Evolutionary conservation across 2,888 invertebrate genomes (phyloP), one percentile per base, ranked within the genome.

Genomic region (Scelioninae gen. 1): DNA sequence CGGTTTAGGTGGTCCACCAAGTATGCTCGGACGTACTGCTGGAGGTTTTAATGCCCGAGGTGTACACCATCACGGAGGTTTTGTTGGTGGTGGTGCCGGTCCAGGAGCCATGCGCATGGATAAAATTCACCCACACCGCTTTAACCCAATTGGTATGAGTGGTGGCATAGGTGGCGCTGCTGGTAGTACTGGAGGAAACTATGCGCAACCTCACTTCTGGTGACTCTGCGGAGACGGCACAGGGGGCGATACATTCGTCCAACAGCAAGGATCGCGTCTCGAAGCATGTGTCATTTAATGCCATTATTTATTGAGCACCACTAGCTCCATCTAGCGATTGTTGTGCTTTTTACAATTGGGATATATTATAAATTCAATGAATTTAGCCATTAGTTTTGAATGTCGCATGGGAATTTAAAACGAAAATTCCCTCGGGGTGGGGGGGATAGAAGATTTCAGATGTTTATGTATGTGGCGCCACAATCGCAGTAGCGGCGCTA

Each of bases 31-130:
- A 4, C 83, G 88, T 4, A 87, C 90, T 38, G 85, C 89, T 0
- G 87, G 90, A 4, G 89, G 91, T 38, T 91, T 91, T 40, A 91
- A 91, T 0, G 89, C 91, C 0, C 87, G 91, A 0, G 90, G 91
- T 6, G 90, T 89, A 5, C 85, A 84, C 7, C 91, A 91, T 34
- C 91, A 91, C 68, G 89, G 91, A 8, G 87, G 89, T n/a, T 90
- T 90, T 45, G 87, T 90, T 47, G 89, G 91, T 3, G 87, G 89
- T 5, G 88, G 89, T 8, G 88, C 90, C 11, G 91, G 91, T 0
- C 92, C 92, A 0, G 92, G 92, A 3, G 92, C 92, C 5, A 92
- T 92, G 89, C 88, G 92, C 60, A 92, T 92, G 92, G 92, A 92
- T 56, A 92, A 92, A 78, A 90, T 92, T 0, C 92, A 92, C 75